Conservation (phyloP, 1,140 invertebrate species). For the Dendrolimus punctatus region DNA sequence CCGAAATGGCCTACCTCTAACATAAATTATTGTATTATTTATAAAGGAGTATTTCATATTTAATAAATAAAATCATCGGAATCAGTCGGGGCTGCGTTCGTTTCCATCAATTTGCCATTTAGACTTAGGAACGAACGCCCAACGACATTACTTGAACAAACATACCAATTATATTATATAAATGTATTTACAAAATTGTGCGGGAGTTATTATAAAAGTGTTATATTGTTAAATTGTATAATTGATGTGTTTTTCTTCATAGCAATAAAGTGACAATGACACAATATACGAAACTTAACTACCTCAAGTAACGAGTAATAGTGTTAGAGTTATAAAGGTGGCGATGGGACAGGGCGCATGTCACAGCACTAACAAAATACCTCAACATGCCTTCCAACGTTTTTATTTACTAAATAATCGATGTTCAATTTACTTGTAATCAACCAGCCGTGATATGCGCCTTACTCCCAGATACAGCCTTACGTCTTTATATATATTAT, state of each 20-base stretch:
- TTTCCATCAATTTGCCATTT: constrained; percentile 13
- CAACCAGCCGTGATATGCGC: too few relatives aligned
- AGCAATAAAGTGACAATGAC: constrained; percentile 53
- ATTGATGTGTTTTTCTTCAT: constrained; percentile 48
- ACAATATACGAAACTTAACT: constrained; percentile 59
- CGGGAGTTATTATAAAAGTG: constrained; percentile 24
- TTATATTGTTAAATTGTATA: constrained; percentile 54
- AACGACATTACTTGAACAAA: constrained; percentile 6
- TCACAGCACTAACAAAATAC: constrained; percentile 30
- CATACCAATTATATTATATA: constrained; percentile 14
- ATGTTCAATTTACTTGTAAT: too few relatives aligned
- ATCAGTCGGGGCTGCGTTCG: constrained; percentile 10
- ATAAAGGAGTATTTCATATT: too few relatives aligned
- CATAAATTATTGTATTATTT: too few relatives aligned
- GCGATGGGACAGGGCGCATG: constrained; percentile 15
- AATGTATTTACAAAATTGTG: constrained; percentile 19
- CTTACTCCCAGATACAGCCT: constrained; percentile 7
- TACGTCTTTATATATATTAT: constrained; percentile 24
- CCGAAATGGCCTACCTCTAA: constrained; percentile 34
- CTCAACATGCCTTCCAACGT: constrained; percentile 49
- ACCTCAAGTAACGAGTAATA: constrained; percentile 65
- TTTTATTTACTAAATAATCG: constrained; percentile 4
- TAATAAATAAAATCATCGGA: background rate
- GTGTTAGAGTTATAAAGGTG: constrained; percentile 47
- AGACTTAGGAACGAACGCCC: constrained; percentile 6